Percentiles rank a stretch among this genome's conserved stretches.
Conservation (phyloP, 2,797 vertebrate species). For the Zalophus californianus region DNA sequence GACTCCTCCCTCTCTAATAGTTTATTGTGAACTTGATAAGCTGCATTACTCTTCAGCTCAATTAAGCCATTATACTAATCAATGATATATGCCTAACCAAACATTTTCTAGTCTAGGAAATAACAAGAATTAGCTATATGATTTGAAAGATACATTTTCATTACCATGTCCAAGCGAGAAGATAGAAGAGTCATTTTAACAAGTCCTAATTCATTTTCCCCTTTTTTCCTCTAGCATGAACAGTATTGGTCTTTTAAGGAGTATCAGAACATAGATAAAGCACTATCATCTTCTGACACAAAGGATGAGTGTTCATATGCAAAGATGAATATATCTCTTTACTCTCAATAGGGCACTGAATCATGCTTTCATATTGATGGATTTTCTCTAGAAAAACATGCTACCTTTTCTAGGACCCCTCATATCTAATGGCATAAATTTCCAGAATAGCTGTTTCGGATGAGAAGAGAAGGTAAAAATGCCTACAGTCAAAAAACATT, state of each 20-base stretch:
- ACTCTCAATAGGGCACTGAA: background rate
- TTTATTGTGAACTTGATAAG: background rate
- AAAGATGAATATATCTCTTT: background rate
- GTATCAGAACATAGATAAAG: background rate
- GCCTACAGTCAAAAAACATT: background rate
- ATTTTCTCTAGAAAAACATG: background rate
- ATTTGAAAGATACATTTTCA: slow-evolving; percentile 39
- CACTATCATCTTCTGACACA: background rate
- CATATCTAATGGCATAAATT: background rate
- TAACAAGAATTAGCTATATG: background rate
- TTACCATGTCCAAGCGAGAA: background rate
- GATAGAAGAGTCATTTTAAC: background rate
- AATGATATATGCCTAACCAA: background rate
- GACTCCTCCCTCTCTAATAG: background rate
- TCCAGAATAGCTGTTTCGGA: background rate
- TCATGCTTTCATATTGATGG: background rate
- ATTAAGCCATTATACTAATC: background rate
- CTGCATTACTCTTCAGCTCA: background rate
- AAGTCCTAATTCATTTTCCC: background rate
- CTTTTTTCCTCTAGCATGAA: background rate
- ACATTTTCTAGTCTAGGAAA: background rate
- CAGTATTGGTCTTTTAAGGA: background rate
- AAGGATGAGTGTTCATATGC: background rate
- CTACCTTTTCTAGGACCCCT: background rate
- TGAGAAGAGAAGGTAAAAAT: background rate